Evolutionary conservation across 1,140 invertebrate genomes (phyloP), one percentile per base, ranked within the genome.

Genomic region (Atopsyche davidsoni): DNA sequence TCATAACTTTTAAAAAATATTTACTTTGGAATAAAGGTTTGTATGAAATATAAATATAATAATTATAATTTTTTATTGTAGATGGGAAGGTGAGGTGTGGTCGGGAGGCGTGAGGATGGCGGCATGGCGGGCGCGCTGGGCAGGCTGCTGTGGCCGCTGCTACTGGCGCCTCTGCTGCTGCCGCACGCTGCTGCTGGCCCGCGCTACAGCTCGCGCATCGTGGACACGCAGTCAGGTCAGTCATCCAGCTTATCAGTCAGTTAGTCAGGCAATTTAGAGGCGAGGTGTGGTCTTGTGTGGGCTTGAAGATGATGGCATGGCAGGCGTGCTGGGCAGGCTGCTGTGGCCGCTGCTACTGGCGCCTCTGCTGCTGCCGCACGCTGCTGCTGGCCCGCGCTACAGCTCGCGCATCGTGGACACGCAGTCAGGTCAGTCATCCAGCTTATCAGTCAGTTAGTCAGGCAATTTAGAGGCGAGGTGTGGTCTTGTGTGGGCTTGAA

Each of bases 171-270:
- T 21, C 32, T 49, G 25, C 46, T 54, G 14, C 31, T 54, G 13
- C 44, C 36, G 39, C 53, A 31, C n/a, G 56, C 50, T 35, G 35
- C 28, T 34, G 59, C 58, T 11, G 69, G 68, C 7, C 72, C 70
- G 3, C 61, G 73, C 6, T 75, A 74, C 60, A 76, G 73, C 58
- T 74, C 73, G 9, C 73, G n/a, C n/a, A n/a, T 79, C 11, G 75
- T 79, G 0, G 71, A 73, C 19, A 80, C 76, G 6, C 69, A 78
- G 59, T 75, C 78, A 43, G 80, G 80, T 54, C n/a, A 47, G 28
- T 53, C 19, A 40, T 3, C 4, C 3, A 21, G 6, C 6, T 4
- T 4, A 9, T 9, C n/a, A n/a, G n/a, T n/a, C n/a, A n/a, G n/a
- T n/a, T n/a, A n/a, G n/a, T n/a, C n/a, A n/a, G n/a, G n/a, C n/a